These are phyloP conservation scores for Girardia tigrina DNA, from an alignment of 2,888 invertebrate species.

Conservation along the genomic window DNA sequence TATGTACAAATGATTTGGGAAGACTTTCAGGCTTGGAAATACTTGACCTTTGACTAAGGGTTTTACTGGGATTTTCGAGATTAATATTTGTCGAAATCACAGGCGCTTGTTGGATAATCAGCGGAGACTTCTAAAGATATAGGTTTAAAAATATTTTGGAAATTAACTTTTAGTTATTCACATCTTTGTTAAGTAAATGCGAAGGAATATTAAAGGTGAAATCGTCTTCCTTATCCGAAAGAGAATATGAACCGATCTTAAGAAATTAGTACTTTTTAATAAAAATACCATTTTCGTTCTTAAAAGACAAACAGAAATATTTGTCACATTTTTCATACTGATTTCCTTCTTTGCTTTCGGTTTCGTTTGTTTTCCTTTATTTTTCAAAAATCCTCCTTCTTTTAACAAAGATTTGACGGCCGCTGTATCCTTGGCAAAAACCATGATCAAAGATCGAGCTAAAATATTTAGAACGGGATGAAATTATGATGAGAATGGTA, in stretches of 20 bases:
- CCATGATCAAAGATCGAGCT: no score
- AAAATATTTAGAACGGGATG: no score
- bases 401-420: not conserved
- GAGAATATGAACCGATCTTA: conserved; percentile 11
- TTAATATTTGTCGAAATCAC: not conserved
- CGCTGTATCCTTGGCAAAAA: no score
- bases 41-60: not conserved
- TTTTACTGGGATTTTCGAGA: not conserved
- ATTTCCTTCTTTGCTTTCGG: not conserved
- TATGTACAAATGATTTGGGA: not conserved
- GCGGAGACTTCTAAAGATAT: not conserved
- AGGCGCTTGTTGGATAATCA: no score
- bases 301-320: not conserved
- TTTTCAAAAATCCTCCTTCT: not conserved
- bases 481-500: no score
- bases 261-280: not conserved
- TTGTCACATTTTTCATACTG: not conserved
- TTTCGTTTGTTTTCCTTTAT: not conserved
- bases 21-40: not conserved
- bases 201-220: not conserved
- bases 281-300: not conserved
- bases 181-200: not conserved
- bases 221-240: not conserved
- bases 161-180: not conserved
- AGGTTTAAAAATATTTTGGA: not conserved